Percentiles rank a stretch among this genome's conserved stretches.
phyloP scores from a whole-genome alignment of 2,113 vertebrate genomes.

The Fulica atra region DNA sequence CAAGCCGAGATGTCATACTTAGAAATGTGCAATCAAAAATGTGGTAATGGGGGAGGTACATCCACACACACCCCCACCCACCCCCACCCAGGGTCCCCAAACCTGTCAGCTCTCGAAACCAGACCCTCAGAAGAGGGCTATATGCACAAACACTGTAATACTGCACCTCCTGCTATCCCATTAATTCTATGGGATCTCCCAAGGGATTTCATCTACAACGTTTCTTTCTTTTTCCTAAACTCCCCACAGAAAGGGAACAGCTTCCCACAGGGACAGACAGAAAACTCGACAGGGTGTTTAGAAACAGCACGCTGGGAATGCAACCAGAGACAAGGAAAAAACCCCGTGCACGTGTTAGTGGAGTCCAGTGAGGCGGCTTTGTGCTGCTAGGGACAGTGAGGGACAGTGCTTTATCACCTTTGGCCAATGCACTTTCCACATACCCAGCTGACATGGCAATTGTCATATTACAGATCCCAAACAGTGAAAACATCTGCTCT shows the following conservation, averaged over 20 bases:
- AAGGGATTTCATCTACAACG: background rate
- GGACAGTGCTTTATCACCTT: background rate
- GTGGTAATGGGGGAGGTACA: rapidly evolving
- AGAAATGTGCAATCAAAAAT: background rate
- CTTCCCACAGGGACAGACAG: background rate
- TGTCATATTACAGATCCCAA: rapidly evolving
- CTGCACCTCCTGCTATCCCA: background rate
- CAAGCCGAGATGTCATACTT: background rate
- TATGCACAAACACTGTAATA: background rate
- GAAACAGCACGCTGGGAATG: background rate
- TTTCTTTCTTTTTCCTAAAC: background rate
- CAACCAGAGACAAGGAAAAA: background rate
- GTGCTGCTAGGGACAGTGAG: rapidly evolving
- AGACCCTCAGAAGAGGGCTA: background rate
- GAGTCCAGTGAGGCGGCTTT: background rate
- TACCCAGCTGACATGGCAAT: background rate
- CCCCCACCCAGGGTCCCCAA: too few relatives aligned
- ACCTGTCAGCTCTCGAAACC: background rate
- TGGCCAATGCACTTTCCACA: background rate
- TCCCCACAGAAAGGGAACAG: background rate
- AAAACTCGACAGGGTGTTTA: background rate
- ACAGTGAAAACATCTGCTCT: rapidly evolving
- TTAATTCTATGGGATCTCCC: background rate
- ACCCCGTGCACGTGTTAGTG: rapidly evolving
- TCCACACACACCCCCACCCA: too few relatives aligned